Evolutionary conservation across 2,888 invertebrate genomes (phyloP).

Genomic region (Limnephilus lunatus): DNA sequence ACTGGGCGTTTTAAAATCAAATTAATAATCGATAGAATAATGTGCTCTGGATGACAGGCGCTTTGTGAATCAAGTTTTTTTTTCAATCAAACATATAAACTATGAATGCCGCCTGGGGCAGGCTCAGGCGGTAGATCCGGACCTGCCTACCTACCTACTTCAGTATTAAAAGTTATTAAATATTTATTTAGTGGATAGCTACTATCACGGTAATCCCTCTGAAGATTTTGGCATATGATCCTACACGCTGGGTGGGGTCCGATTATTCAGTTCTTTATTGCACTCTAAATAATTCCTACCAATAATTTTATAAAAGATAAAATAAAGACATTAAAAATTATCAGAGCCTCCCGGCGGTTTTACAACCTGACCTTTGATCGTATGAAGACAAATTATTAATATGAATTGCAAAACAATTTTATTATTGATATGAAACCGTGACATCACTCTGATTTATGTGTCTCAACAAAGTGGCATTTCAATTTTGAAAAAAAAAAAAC

Average conservation of each 20-base stretch:
- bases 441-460: not conserved
- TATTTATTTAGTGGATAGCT: not conserved
- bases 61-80: too few relatives aligned
- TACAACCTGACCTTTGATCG: not conserved
- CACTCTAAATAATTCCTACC: not conserved
- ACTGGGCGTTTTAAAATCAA: too few relatives aligned
- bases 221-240: not conserved
- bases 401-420: not conserved
- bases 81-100: too few relatives aligned
- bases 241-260: not conserved
- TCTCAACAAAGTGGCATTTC: not conserved
- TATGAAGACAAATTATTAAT: not conserved
- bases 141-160: not conserved
- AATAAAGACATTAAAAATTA: not conserved
- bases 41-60: too few relatives aligned
- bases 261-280: not conserved
- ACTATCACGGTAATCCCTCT: not conserved
- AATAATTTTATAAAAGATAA: not conserved
- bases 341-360: not conserved
- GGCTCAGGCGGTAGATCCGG: too few relatives aligned
- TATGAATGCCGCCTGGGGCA: too few relatives aligned
- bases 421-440: not conserved
- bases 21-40: too few relatives aligned
- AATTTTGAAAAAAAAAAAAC: too few relatives aligned
- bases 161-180: not conserved